Base-by-base conservation (phyloP, 2,113 vertebrate genomes). In the Rhinoderma darwinii region DNA sequence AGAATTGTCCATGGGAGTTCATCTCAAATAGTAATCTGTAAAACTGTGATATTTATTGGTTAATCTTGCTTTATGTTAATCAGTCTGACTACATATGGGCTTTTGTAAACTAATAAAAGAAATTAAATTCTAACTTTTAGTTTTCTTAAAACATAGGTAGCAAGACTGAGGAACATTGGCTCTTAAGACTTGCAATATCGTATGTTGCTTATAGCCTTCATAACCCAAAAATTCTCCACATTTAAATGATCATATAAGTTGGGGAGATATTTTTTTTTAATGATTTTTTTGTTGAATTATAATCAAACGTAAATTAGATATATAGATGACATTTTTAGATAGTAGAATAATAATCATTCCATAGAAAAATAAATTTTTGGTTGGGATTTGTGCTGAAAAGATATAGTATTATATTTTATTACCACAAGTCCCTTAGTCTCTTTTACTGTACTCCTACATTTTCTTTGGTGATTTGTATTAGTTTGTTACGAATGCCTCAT, bases 1-100 rank as follows among this genome's bases (percentile, higher is more conserved):
- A 83, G 88, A 88, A 89, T 86, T 84, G 78, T 88, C 87, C 87
- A 86, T 86, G 87, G 72, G 88, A 37, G 73, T 88, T 89, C 88
- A 90, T 89, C 84, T 84, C 82, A 89, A 74, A 72, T 84, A 43
- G 75, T 51, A 27, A 61, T 63, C 14, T 39, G 20, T 25, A 37
- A n/a, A 10, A 30, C 41, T 43, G 32, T 56, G 25, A 7, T 22
- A 12, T 12, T 77, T 35, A 5, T 61, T n/a, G n/a, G n/a, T 22
- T 41, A 59, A 35, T 4, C 22, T 76, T 9, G 30, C 20, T 54
- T 54, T 2, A 32, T 54, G 20, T 20, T n/a, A 79, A 27, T 59
- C 25, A 17, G 51, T 39, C 22, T 39, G 35, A 27, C 18, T n/a
- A n/a, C 18, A n/a, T 39, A 25, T 80, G 37, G 2, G 9, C 5